Evolutionary conservation across 2,888 invertebrate species (phyloP).

Genomic region (Clunio marinus): DNA sequence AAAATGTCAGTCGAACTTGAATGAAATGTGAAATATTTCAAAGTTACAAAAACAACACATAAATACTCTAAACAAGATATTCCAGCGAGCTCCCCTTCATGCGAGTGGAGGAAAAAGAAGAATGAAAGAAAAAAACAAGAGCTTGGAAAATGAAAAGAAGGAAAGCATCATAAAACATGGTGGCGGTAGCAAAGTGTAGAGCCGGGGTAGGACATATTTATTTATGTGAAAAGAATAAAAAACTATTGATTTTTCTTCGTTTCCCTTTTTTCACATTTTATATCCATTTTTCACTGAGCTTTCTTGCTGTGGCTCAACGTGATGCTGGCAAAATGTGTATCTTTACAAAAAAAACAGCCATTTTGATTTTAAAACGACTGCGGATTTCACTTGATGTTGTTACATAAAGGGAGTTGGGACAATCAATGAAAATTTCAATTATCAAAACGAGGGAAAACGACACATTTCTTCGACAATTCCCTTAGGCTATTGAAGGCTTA

Average conservation of each 20-base stretch:
- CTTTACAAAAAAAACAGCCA: background rate
- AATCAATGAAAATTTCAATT: background rate
- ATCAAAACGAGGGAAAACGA: background rate
- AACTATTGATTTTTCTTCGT: conserved; percentile 30
- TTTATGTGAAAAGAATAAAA: conserved; percentile 17
- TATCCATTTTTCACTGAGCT: conserved; percentile 34
- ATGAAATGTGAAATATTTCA: conserved; percentile 15
- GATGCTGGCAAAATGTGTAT: background rate
- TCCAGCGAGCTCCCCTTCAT: background rate
- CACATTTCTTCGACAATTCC: conserved; percentile 3
- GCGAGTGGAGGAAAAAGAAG: background rate
- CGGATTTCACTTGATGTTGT: background rate
- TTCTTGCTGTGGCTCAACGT: conserved; percentile 30
- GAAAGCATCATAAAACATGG: conserved; percentile 15
- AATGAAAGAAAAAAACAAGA: conserved; percentile 11
- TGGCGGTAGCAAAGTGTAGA: background rate
- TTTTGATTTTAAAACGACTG: conserved; percentile 10
- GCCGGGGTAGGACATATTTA: conserved; percentile 3
- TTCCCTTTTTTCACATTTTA: conserved; percentile 5
- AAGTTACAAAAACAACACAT: background rate
- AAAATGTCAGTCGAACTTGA: background rate
- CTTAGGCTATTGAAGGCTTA: background rate
- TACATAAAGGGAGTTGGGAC: background rate
- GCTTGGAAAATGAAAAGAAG: background rate
- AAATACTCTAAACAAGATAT: conserved; percentile 17